These are phyloP conservation scores for Dendrocopos noguchii DNA, from an alignment of 2,113 vertebrate genomes.

Conservation along the genomic window DNA sequence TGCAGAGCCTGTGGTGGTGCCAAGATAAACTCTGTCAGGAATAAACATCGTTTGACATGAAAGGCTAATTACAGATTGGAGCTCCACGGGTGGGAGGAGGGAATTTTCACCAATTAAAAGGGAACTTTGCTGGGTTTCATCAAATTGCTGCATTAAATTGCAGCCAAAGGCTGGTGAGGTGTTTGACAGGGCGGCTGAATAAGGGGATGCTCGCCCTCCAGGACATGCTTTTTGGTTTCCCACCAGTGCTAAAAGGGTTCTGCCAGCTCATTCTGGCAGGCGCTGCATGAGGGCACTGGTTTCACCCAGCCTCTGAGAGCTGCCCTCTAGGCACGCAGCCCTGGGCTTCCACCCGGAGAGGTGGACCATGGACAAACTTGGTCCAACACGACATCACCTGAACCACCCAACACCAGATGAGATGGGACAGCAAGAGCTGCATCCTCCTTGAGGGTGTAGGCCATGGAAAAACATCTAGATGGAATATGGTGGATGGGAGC, in stretches of 20 bases:
- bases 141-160: not conserved
- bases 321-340: not conserved
- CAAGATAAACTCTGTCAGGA: slow-evolving; percentile 67
- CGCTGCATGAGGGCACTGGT: not conserved
- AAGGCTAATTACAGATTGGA: slow-evolving; percentile 66
- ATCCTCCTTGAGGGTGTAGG: not conserved
- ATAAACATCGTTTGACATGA: slow-evolving; percentile 68
- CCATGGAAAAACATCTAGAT: not conserved
- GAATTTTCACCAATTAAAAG: slow-evolving; percentile 63
- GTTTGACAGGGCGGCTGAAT: not conserved
- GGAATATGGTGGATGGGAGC: not conserved
- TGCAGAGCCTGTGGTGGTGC: slow-evolving; percentile 31
- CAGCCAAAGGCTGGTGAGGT: not conserved
- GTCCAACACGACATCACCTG: not conserved
- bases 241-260: not conserved
- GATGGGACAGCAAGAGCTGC: not conserved
- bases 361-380: not conserved
- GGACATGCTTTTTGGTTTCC: too few relatives aligned
- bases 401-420: not conserved
- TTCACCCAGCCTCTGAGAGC: not conserved
- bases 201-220: not conserved
- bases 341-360: not conserved
- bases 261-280: not conserved
- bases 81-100: slow-evolving; percentile 35
- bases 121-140: slow-evolving; percentile 21